phyloP scores from a whole-genome alignment of 2,797 vertebrate species.

The Melanotaenia parkinsoni region DNA sequence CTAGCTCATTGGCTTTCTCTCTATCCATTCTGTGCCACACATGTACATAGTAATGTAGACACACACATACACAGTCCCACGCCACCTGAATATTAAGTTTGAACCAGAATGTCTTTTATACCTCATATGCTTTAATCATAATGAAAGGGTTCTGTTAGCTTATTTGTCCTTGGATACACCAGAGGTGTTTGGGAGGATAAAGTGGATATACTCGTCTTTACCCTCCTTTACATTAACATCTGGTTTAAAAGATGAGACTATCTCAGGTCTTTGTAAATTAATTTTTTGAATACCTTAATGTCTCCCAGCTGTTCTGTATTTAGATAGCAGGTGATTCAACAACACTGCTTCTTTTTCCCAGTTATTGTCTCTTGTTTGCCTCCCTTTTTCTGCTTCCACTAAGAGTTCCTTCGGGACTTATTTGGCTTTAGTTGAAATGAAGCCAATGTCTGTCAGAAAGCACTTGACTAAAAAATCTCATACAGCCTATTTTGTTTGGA shows the following conservation, averaged over 20 bases:
- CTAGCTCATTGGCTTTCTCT: constrained; percentile 15
- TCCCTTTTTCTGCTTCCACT: not conserved
- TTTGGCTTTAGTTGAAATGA: not conserved
- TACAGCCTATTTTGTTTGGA: not conserved
- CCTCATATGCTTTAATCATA: not conserved
- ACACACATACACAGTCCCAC: not conserved
- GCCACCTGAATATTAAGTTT: constrained; percentile 20
- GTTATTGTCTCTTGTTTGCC: not conserved
- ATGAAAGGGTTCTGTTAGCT: not conserved
- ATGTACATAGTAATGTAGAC: not conserved
- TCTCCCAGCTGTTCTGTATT: not conserved
- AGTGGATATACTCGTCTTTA: not conserved
- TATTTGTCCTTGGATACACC: not conserved
- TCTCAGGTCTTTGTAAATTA: not conserved
- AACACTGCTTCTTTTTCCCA: not conserved
- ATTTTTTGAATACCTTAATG: not conserved
- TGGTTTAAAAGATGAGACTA: not conserved
- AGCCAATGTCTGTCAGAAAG: not conserved
- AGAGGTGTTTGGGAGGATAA: not conserved
- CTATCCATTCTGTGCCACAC: not conserved
- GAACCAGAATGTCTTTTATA: constrained; percentile 1
- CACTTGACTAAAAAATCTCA: not conserved
- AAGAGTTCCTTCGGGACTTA: not conserved
- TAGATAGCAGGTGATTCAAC: not conserved
- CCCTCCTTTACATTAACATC: not conserved